These are phyloP conservation scores for Rhinopithecus roxellana DNA, from an alignment of 2,113 vertebrate genomes.

Conservation along the genomic window DNA sequence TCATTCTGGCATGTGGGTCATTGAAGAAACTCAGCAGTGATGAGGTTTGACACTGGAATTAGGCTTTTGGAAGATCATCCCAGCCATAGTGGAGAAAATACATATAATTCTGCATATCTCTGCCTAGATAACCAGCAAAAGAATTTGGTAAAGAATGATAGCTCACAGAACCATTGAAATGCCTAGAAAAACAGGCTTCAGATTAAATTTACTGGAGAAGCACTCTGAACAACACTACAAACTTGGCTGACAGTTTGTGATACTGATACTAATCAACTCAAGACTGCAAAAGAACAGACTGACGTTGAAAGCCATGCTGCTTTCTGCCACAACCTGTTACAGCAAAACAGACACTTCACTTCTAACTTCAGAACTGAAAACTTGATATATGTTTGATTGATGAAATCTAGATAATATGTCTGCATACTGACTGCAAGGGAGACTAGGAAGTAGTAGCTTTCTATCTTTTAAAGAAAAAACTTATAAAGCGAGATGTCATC, in stretches of 20 bases:
- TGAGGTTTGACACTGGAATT: background rate
- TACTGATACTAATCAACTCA: background rate
- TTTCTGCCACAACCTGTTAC: background rate
- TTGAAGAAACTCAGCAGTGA: background rate
- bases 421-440: rapidly evolving
- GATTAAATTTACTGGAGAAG: background rate
- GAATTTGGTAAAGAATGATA: background rate
- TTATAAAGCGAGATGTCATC: background rate
- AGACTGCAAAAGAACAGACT: background rate
- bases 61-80: background rate
- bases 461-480: background rate
- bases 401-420: background rate
- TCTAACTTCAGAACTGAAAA: background rate
- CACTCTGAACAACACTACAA: background rate
- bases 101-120: background rate
- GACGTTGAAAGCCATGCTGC: background rate
- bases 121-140: background rate
- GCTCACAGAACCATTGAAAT: background rate
- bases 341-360: background rate
- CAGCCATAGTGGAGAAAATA: background rate
- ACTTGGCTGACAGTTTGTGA: background rate
- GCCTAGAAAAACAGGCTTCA: background rate
- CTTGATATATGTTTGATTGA: rapidly evolving
- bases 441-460: background rate
- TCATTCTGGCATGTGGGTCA: background rate